Conservation (phyloP, 2,113 vertebrate genomes). For the Amazona vittata region DNA sequence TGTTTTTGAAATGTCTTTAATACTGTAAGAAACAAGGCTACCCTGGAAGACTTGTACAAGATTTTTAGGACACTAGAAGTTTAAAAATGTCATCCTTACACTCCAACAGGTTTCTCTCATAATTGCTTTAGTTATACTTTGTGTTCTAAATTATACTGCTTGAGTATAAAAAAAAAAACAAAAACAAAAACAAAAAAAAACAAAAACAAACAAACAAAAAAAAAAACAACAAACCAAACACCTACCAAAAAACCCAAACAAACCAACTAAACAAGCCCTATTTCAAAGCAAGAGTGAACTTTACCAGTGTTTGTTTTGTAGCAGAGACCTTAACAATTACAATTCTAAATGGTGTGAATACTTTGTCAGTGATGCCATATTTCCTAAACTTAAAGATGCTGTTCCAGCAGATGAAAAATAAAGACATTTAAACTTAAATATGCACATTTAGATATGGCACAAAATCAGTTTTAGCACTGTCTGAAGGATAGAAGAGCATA, state of each 20-base stretch:
- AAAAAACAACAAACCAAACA: not conserved
- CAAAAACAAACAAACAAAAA: not conserved
- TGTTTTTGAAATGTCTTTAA: not conserved
- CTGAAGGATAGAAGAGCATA: not conserved
- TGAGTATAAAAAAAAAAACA: not conserved
- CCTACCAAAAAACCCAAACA: not conserved
- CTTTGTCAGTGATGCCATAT: not conserved
- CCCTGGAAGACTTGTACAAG: not conserved
- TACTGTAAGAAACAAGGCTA: not conserved
- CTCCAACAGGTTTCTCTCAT: not conserved
- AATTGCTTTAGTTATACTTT: not conserved
- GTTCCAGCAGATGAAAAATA: not conserved
- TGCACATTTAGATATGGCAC: not conserved
- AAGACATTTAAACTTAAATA: not conserved
- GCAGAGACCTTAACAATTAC: not conserved
- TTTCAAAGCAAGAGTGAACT: not conserved
- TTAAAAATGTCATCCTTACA: not conserved
- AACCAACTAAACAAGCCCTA: not conserved
- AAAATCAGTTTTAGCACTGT: not conserved
- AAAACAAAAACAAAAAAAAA: not conserved
- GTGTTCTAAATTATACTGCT: not conserved
- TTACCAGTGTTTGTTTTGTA: not conserved
- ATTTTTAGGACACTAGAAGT: not conserved
- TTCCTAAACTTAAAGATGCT: not conserved
- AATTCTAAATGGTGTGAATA: not conserved